These are phyloP conservation scores for Camelus bactrianus DNA, from an alignment of 2,113 vertebrate genomes.

Conservation along the genomic window DNA sequence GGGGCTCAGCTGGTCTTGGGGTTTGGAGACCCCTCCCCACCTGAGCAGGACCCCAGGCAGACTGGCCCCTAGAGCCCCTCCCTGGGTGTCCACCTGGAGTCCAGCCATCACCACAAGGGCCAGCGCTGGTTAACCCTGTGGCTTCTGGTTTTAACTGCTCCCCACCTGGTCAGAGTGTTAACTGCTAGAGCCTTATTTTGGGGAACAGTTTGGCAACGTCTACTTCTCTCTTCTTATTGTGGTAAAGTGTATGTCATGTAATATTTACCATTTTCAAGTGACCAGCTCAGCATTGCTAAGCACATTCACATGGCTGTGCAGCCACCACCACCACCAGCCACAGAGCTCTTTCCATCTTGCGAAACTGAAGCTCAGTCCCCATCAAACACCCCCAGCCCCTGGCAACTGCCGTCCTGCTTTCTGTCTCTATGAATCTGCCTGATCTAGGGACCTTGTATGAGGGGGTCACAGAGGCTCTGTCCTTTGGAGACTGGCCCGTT, in stretches of 20 bases:
- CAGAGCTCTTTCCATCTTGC: neutral
- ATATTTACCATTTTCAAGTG: fast-evolving
- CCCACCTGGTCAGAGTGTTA: too few relatives aligned
- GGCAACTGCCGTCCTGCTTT: too few relatives aligned
- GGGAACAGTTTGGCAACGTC: neutral
- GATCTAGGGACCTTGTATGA: fast-evolving
- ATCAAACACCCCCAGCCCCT: fast-evolving
- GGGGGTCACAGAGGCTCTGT: too few relatives aligned
- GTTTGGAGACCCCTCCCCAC: too few relatives aligned
- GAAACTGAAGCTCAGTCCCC: neutral
- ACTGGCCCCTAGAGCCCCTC: neutral
- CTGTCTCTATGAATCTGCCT: fast-evolving
- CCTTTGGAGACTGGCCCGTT: neutral
- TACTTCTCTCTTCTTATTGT: neutral
- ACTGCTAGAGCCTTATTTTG: neutral
- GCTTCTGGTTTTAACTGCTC: fast-evolving
- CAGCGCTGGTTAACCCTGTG: fast-evolving
- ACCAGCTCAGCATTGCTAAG: fast-evolving
- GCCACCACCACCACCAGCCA: fast-evolving
- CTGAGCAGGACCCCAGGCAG: neutral
- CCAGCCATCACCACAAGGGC: fast-evolving
- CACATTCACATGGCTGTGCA: fast-evolving
- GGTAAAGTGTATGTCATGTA: fast-evolving
- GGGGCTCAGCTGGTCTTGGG: neutral
- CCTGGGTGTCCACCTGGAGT: neutral